phyloP scores from a whole-genome alignment of 2,113 vertebrate species.

The Pygoscelis antarcticus region DNA sequence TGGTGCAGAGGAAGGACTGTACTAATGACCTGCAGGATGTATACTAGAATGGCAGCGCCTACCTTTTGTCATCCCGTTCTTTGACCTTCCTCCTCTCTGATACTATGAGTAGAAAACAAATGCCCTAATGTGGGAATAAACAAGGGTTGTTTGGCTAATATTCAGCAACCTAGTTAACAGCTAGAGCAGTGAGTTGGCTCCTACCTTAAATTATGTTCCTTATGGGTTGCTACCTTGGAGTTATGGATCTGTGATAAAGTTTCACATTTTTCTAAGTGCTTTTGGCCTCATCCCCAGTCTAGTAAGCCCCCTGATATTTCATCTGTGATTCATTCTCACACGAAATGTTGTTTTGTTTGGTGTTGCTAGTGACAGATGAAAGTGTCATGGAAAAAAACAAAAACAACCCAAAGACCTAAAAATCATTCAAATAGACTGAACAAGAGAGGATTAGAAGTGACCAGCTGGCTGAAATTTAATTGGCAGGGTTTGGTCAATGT shows the following conservation, averaged over 20 bases:
- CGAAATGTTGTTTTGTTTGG: conserved; percentile 62
- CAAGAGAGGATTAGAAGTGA: conserved; percentile 60
- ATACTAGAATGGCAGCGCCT: neutral
- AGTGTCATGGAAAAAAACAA: neutral
- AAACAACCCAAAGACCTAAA: neutral
- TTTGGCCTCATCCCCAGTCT: conserved; percentile 37
- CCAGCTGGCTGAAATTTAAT: conserved; percentile 74
- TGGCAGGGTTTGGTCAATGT: conserved; percentile 63
- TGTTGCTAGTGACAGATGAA: conserved; percentile 47
- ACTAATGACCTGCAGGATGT: neutral
- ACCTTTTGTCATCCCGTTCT: neutral
- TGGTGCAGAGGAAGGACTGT: neutral
- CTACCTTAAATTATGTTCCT: conserved; percentile 18
- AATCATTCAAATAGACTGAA: conserved; percentile 70
- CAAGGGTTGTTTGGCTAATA: neutral
- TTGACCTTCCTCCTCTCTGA: neutral
- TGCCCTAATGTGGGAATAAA: conserved; percentile 24
- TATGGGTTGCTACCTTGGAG: conserved; percentile 10
- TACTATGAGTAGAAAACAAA: neutral
- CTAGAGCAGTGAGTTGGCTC: neutral
- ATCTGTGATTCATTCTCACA: conserved; percentile 70
- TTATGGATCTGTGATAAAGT: conserved; percentile 23
- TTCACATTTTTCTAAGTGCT: conserved; percentile 52
- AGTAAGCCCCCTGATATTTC: conserved; percentile 50
- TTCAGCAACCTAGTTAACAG: conserved; percentile 38